Percentiles rank a stretch among this genome's conserved stretches.
phyloP scores from a whole-genome alignment of 1,140 invertebrate species.

The Gryon sp. region DNA sequence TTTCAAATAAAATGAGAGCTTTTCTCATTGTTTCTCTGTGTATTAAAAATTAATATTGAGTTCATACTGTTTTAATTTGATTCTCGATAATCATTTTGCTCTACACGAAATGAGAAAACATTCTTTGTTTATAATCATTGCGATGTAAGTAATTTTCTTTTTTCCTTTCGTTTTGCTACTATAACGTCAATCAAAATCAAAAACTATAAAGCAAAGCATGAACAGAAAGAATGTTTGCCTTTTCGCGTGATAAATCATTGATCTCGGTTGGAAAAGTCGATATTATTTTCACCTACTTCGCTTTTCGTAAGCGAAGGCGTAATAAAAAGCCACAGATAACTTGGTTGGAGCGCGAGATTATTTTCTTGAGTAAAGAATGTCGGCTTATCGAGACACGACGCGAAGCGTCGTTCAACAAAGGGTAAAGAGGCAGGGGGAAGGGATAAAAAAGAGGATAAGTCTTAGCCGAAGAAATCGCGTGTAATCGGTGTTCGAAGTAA shows the following conservation, averaged over 20 bases:
- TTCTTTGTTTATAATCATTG: too few relatives aligned
- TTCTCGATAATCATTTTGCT: too few relatives aligned
- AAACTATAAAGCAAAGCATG: not conserved
- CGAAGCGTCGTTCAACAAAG: slow-evolving; percentile 15
- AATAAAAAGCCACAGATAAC: slow-evolving; percentile 60
- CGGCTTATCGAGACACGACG: slow-evolving; percentile 55
- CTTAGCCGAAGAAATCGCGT: slow-evolving; percentile 33
- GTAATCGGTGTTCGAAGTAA: slow-evolving; percentile 44
- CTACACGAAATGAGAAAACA: too few relatives aligned
- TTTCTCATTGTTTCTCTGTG: too few relatives aligned
- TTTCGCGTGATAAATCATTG: slow-evolving; percentile 50
- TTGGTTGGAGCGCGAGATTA: slow-evolving; percentile 57
- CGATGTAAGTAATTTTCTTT: too few relatives aligned
- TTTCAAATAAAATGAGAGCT: too few relatives aligned
- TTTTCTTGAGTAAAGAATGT: slow-evolving; percentile 51
- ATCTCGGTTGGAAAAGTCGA: slow-evolving; percentile 37
- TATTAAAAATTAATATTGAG: too few relatives aligned
- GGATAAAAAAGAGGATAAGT: too few relatives aligned
- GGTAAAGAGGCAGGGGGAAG: too few relatives aligned
- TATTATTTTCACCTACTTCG: slow-evolving; percentile 22
- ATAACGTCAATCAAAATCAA: not conserved
- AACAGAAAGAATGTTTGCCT: too few relatives aligned
- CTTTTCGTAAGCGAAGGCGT: slow-evolving; percentile 10
- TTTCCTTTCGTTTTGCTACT: too few relatives aligned
- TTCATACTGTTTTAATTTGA: too few relatives aligned